Conservation (phyloP, 2,888 invertebrate genomes). For the Chromoteleia sp. region DNA sequence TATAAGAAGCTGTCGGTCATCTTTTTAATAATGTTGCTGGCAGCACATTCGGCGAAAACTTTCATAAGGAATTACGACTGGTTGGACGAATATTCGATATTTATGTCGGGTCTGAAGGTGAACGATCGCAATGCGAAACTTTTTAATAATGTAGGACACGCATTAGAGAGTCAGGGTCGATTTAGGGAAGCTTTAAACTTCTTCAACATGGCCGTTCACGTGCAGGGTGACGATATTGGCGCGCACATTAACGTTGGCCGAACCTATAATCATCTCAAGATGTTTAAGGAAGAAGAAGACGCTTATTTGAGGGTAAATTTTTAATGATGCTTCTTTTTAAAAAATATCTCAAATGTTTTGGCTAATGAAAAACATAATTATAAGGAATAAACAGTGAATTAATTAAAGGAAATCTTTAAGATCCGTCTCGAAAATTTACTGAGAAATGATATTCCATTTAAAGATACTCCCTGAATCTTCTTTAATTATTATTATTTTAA, state of each 20-base stretch:
- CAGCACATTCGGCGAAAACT: constrained; percentile 94
- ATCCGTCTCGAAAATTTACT: neutral
- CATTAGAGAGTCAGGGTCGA: constrained; percentile 91
- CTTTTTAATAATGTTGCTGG: constrained; percentile 88
- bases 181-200: constrained; percentile 93
- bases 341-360: constrained; percentile 22
- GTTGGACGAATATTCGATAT: constrained; percentile 96
- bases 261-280: constrained; percentile 96
- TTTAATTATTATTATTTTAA: constrained; percentile 9
- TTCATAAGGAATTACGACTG: constrained; percentile 96
- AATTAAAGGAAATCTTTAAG: neutral
- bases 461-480: neutral
- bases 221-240: constrained; percentile 98
- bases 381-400: constrained; percentile 5
- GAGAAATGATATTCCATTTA: constrained; percentile 2
- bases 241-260: constrained; percentile 99
- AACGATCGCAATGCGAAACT: constrained; percentile 97
- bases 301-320: constrained; percentile 91
- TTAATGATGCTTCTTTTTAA: constrained; percentile 39
- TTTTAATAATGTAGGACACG: constrained; percentile 98
- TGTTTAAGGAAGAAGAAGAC: constrained; percentile 95
- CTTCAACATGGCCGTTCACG: constrained; percentile 96
- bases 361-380: neutral
- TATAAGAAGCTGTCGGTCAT: constrained; percentile 88
- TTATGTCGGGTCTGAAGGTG: constrained; percentile 94